Evolutionary conservation across 2,113 vertebrate species (phyloP).

Genomic region (Sorex fumeus): DNA sequence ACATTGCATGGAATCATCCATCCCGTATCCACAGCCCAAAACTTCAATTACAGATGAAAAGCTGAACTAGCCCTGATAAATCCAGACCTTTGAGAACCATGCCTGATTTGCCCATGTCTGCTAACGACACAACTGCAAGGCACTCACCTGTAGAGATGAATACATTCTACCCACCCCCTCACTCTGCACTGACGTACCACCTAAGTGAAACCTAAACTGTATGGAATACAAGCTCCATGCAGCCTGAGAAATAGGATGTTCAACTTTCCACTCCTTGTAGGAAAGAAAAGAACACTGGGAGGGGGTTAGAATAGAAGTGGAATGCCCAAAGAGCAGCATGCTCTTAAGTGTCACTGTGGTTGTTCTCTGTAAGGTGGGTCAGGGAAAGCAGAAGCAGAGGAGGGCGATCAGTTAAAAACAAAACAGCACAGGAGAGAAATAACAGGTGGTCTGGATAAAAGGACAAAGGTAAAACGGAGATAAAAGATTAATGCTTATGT

Average conservation of each 20-base stretch:
- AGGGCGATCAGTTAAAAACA: not conserved
- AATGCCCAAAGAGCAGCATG: not conserved
- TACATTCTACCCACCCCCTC: not conserved
- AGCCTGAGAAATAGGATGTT: not conserved
- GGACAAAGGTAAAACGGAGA: not conserved
- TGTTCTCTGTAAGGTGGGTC: not conserved
- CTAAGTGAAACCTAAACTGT: not conserved
- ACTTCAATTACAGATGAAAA: not conserved
- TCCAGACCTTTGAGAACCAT: too few species aligned
- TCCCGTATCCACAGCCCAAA: not conserved
- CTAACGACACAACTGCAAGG: not conserved
- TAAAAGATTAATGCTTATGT: not conserved
- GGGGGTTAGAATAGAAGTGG: not conserved
- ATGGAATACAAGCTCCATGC: not conserved
- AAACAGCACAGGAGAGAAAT: not conserved
- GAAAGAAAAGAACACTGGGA: not conserved
- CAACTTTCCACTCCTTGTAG: not conserved
- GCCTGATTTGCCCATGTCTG: not conserved
- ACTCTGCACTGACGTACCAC: not conserved
- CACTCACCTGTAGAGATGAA: too few species aligned
- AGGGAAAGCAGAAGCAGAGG: not conserved
- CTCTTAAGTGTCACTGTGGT: not conserved
- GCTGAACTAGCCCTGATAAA: too few species aligned
- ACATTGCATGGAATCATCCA: fast-evolving
- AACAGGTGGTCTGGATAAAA: too few species aligned